Conservation (phyloP, 2,797 vertebrate species). For the Microcaecilia unicolor region DNA sequence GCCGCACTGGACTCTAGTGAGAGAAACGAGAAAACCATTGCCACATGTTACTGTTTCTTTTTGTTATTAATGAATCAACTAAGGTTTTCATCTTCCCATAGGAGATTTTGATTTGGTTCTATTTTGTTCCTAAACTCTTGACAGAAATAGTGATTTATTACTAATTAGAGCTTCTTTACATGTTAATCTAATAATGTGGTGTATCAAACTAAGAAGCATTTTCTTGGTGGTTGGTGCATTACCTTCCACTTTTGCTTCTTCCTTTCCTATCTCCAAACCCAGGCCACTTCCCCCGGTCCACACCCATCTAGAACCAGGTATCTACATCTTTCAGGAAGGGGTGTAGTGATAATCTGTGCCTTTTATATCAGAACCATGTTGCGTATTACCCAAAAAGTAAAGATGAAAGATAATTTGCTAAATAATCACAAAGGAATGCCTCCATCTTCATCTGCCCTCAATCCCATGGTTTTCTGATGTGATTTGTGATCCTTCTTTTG, state of each 20-base stretch:
- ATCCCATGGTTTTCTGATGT: too few species aligned
- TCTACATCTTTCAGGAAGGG: constrained; percentile 38
- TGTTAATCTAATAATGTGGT: constrained; percentile 31
- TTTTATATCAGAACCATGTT: constrained; percentile 51
- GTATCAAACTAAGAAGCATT: constrained; percentile 33
- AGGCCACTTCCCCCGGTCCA: too few species aligned
- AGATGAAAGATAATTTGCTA: constrained; percentile 23
- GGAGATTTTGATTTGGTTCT: constrained; percentile 26
- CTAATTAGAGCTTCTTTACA: constrained; percentile 47
- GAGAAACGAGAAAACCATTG: constrained; percentile 34
- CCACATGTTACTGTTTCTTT: constrained; percentile 36
- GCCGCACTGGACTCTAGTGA: constrained; percentile 41
- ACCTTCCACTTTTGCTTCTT: constrained; percentile 21
- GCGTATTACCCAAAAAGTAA: too few species aligned
- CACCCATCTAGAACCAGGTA: constrained; percentile 45
- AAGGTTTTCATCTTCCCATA: constrained; percentile 12
- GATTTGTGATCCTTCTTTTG: constrained; percentile 11
- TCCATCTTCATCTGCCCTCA: constrained; percentile 9
- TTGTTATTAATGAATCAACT: constrained; percentile 36
- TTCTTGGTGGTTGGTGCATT: constrained; percentile 15
- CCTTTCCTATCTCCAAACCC: too few species aligned
- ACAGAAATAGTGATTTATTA: constrained; percentile 13
- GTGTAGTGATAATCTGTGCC: constrained; percentile 36
- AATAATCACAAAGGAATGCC: constrained; percentile 33
- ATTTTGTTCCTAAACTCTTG: constrained; percentile 18